Conservation (phyloP, 2,888 invertebrate species). For the Brenthis daphne region DNA sequence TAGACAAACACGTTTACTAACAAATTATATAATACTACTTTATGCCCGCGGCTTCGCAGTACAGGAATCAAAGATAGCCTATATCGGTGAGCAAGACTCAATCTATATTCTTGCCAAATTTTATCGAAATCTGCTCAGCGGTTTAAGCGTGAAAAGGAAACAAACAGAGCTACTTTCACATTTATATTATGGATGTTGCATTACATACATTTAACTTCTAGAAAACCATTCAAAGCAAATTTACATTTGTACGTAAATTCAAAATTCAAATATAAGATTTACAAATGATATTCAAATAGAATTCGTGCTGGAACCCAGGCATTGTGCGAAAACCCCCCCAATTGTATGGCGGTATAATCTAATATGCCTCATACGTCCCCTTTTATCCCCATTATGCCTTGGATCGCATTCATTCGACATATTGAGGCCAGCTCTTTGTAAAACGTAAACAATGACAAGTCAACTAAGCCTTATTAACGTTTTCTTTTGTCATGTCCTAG, state of each 20-base stretch:
- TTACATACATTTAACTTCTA: background rate
- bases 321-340: slow-evolving; percentile 20
- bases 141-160: too few relatives aligned
- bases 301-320: background rate
- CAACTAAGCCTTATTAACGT: slow-evolving; percentile 17
- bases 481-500: slow-evolving; percentile 14
- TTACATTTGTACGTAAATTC: background rate
- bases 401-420: slow-evolving; percentile 15
- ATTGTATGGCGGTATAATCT: slow-evolving; percentile 23
- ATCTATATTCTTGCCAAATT: too few relatives aligned
- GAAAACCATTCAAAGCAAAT: background rate
- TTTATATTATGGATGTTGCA: background rate
- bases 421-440: slow-evolving; percentile 23
- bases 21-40: too few relatives aligned
- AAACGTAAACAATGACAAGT: slow-evolving; percentile 21
- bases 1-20: too few relatives aligned
- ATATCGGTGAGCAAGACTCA: too few relatives aligned
- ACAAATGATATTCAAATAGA: slow-evolving; percentile 30
- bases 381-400: slow-evolving; percentile 16
- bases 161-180: too few relatives aligned
- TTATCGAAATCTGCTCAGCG: too few relatives aligned
- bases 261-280: slow-evolving; percentile 22
- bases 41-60: too few relatives aligned
- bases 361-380: slow-evolving; percentile 22
- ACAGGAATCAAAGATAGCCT: too few relatives aligned